Evolutionary conservation across 2,888 invertebrate species (phyloP), one percentile per base, ranked within the genome.

Genomic region (Electrophaes corylata): DNA sequence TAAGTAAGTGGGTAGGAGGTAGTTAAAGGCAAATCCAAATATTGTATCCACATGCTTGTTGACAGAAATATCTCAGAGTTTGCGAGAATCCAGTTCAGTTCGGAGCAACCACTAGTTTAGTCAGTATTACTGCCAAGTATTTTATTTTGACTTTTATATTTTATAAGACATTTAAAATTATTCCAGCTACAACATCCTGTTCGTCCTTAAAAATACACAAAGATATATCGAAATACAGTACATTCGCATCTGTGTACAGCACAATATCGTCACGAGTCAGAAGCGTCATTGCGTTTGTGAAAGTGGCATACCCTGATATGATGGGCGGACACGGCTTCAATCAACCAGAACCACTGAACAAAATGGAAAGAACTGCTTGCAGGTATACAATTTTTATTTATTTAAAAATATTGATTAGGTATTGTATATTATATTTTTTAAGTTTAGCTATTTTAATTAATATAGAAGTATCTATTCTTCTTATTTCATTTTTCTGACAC

Each of bases 221-320:
- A 77, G 92, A 92, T 52, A 81, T 92, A 59, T 80, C 83, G 6
- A 86, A 83, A 60, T 85, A 82, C 58, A 81, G 81, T 62, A 63
- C 85, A 0, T 88, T 87, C 62, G 76, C 78, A 40, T 67, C 86
- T 5, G 88, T 92, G 4, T 94, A 94, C 72, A 91, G 89, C 47
- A 85, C 82, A 5, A 86, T 94, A 60, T 92, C 94, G 0, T 93
- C 93, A 35, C 84, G 90, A 63, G 93, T 94, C 3, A 88, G 83
- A 51, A 94, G 94, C 73, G 93, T 95, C 11, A 93, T 94, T 59
- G 93, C 94, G 4, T 95, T 96, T 79, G 93, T 94, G 29, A 96
- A 96, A 83, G 93, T 96, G 4, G 95, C 96, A 0, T 96, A 95
- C 79, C 96, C 96, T 14, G 96, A 96, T 71, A 87, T 95, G 84